phyloP scores from a whole-genome alignment of 2,888 invertebrate species.

The Diaphora mendica region DNA sequence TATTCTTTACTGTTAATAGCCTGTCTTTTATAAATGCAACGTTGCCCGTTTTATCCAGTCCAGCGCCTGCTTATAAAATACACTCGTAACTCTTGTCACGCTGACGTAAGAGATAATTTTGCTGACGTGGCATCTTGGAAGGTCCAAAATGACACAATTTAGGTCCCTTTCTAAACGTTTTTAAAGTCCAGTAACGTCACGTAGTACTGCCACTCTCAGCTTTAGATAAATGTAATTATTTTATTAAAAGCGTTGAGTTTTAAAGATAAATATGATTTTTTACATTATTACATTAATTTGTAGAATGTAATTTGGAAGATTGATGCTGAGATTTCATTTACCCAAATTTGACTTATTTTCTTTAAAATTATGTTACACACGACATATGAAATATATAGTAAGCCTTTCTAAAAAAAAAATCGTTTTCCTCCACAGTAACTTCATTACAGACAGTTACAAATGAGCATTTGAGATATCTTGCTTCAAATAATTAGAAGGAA shows the following conservation, averaged over 20 bases:
- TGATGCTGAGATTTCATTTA: background rate
- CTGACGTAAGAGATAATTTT: constrained; percentile 42
- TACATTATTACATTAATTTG: background rate
- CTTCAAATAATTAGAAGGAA: no score
- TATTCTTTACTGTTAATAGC: background rate
- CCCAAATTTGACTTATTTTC: background rate
- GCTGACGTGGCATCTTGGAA: constrained; percentile 35
- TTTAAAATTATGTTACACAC: background rate
- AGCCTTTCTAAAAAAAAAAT: no score
- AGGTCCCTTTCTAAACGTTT: constrained; percentile 9
- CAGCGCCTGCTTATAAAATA: constrained; percentile 19
- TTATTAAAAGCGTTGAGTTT: background rate
- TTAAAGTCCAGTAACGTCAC: constrained; percentile 37
- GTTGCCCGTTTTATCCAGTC: constrained; percentile 9
- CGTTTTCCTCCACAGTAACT: no score
- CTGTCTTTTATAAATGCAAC: constrained; percentile 16
- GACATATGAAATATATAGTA: no score
- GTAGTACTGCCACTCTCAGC: constrained; percentile 22
- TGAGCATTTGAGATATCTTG: no score
- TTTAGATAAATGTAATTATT: constrained; percentile 18
- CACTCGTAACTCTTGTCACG: constrained; percentile 33
- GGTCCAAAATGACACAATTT: constrained; percentile 29
- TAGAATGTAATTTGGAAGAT: background rate
- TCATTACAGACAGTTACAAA: no score
- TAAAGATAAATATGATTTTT: background rate